Base-by-base conservation (phyloP, 2,113 vertebrate species). In the Orycteropus afer region DNA sequence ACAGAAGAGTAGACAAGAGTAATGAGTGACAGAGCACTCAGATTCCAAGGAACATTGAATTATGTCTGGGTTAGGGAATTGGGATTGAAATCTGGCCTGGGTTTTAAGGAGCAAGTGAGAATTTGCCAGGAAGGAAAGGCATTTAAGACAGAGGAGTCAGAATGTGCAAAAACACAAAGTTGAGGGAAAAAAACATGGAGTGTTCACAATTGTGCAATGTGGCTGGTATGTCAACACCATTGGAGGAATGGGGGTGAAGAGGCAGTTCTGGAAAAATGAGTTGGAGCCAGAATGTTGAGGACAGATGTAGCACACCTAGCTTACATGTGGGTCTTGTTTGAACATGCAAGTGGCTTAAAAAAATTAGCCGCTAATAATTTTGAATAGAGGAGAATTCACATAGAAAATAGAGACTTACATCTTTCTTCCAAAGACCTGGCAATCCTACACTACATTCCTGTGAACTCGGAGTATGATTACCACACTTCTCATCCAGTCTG, bases 281-380 rank as follows among this genome's bases (percentile, higher is more conserved):
- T 25, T 13, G 12, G 29, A 18, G 23, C 51, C 25, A 34, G 45
- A 34, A 37, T 23, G 34, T 27, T 27, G 32, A 82, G 61, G 34
- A 27, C 32, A 73, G 61, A 78, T 49, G 3, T 17, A 3, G 27
- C 0, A 7, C 2, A 14, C 2, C 59, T 89, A 32, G 42, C 22
- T 88, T 25, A 25, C 25, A 63, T 34, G 25, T n/a, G 40, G 47
- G 73, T 49, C 40, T 91, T 77, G 22, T 47, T 92, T 89, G 86
- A 17, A n/a, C 34, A n/a, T 79, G n/a, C 59, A 42, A 40, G 47
- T 73, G 69, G 45, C 22, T 63, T 65, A 69, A 92, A 73, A 13
- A 71, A 73, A 61, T 55, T 27, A 67, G 71, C 15, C 71, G 13
- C 12, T 6, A 9, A 29, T 57, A 61, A 57, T 53, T 78, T 93